Evolutionary conservation across 2,113 vertebrate species (phyloP).

Genomic region (Otocyon megalotis): DNA sequence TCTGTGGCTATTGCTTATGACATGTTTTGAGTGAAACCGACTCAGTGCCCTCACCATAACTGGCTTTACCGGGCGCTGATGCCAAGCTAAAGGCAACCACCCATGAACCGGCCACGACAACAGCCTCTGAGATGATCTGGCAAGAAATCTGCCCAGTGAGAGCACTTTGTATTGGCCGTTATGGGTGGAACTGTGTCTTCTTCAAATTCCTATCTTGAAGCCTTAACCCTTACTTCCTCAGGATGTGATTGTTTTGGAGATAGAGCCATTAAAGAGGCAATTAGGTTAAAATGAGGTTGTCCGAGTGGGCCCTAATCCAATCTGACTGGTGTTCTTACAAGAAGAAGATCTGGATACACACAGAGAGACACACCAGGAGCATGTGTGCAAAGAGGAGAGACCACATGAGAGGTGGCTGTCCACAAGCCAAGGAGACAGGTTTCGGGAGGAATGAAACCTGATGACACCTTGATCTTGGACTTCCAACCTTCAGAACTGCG

Average conservation of each 20-base stretch:
- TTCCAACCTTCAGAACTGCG: neutral
- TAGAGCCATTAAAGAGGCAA: neutral
- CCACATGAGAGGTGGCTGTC: neutral
- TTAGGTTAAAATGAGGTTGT: neutral
- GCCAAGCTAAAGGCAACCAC: neutral
- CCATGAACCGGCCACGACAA: neutral
- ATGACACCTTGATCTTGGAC: neutral
- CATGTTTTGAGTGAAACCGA: slow-evolving; percentile 52
- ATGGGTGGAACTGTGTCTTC: neutral
- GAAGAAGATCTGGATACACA: neutral
- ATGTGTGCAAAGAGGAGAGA: neutral
- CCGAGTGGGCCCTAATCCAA: neutral
- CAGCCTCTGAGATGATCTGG: neutral
- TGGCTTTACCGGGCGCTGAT: slow-evolving; percentile 30
- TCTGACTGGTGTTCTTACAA: neutral
- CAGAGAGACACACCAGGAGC: neutral
- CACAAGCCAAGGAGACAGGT: neutral
- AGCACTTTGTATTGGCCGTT: neutral
- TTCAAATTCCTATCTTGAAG: neutral
- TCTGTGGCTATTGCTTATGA: slow-evolving; percentile 13
- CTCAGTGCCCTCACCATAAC: neutral
- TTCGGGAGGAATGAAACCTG: neutral
- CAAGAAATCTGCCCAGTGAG: neutral
- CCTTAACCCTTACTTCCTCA: neutral
- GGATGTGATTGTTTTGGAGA: neutral